These are phyloP conservation scores for Grus americana DNA, from an alignment of 2,113 vertebrate species.

Conservation along the genomic window DNA sequence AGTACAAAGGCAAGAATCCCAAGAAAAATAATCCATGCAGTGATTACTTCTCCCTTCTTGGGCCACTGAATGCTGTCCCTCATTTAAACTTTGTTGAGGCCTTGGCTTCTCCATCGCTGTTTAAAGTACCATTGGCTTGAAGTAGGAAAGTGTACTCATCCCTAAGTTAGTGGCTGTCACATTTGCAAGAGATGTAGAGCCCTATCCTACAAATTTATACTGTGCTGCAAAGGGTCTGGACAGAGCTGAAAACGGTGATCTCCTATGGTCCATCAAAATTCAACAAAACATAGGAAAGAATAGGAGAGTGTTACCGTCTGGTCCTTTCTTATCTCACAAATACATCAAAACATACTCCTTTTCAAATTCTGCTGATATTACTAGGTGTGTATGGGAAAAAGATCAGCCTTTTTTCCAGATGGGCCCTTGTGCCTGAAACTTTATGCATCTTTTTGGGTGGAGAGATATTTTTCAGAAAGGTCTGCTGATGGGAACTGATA, in stretches of 20 bases:
- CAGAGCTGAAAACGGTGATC: neutral
- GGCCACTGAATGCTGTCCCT: neutral
- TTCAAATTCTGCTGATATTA: neutral
- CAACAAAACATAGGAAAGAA: neutral
- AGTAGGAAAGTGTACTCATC: neutral
- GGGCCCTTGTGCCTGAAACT: neutral
- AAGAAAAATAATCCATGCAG: neutral
- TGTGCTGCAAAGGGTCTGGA: neutral
- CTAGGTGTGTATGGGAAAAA: neutral
- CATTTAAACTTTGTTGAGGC: neutral
- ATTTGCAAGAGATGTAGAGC: neutral
- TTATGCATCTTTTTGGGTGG: neutral
- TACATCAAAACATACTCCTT: neutral
- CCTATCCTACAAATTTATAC: neutral
- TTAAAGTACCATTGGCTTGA: neutral
- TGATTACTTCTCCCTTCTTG: neutral
- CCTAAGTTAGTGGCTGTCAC: neutral
- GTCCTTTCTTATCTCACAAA: neutral
- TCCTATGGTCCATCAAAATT: neutral
- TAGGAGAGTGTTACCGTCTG: neutral
- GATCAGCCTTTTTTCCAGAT: neutral
- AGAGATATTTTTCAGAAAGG: neutral
- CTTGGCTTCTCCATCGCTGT: neutral
- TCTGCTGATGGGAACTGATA: neutral
- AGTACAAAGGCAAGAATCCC: neutral